Conservation (phyloP, 2,888 invertebrate species). For the Campoletis raptor region DNA sequence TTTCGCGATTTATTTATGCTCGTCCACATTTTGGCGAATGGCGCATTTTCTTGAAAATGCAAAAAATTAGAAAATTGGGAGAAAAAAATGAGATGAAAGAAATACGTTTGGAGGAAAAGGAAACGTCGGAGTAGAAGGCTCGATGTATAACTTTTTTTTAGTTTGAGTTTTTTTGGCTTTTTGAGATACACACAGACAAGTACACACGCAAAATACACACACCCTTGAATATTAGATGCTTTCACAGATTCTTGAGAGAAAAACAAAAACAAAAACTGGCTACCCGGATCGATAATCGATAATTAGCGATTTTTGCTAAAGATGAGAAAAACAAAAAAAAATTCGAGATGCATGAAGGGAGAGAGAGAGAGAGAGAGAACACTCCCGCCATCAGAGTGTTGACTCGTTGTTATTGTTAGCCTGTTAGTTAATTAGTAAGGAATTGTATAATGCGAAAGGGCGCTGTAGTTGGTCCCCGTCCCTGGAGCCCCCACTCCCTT, state of each 20-base stretch:
- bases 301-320: slow-evolving; percentile 78
- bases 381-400: slow-evolving; percentile 81
- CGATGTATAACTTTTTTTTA: slow-evolving; percentile 1
- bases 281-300: slow-evolving; percentile 79
- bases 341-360: slow-evolving; percentile 44
- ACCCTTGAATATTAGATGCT: slow-evolving; percentile 56
- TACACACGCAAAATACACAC: slow-evolving; percentile 48
- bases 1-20: slow-evolving; percentile 72
- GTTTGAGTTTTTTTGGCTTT: slow-evolving; percentile 39
- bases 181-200: slow-evolving; percentile 47
- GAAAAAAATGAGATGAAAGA: slow-evolving; percentile 46
- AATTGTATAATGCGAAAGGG: slow-evolving; percentile 83
- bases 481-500: slow-evolving; percentile 82
- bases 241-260: slow-evolving; percentile 46
- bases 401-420: slow-evolving; percentile 85
- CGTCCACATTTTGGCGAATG: slow-evolving; percentile 79
- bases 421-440: slow-evolving; percentile 85
- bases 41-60: slow-evolving; percentile 73
- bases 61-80: slow-evolving; percentile 45
- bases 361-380: slow-evolving; percentile 51
- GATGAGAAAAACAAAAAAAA: slow-evolving; percentile 69
- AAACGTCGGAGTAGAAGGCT: slow-evolving; percentile 41
- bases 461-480: slow-evolving; percentile 85
- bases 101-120: slow-evolving; percentile 49
- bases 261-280: slow-evolving; percentile 58